Evolutionary conservation across 2,797 vertebrate species (phyloP), one percentile per base, ranked within the genome.

Genomic region (Oceanodroma leucorhoa): DNA sequence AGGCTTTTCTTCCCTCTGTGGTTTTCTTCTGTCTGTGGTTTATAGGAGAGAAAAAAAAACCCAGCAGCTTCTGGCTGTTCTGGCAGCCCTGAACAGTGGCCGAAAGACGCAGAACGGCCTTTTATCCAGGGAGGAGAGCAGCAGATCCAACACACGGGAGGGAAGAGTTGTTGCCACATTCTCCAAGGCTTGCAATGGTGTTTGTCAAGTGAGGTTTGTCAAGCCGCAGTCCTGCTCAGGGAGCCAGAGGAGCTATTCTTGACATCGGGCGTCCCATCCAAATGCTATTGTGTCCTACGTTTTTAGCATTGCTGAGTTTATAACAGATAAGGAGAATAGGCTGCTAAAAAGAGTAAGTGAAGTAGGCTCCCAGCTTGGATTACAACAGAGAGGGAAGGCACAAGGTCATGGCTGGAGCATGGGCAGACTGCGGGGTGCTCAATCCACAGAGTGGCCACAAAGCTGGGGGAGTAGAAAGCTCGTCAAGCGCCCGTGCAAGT

Each of bases 11-110:
- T 93, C 55, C 40, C 32, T 90, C 40, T 84, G 77, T 73, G 83
- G 77, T 87, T 93, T 95, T 91, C 66, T 90, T 93, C 70, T 92
- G 51, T 82, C 76, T 90, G 69, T 91, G 79, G 32, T 55, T 94
- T 89, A 58, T 10, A 20, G 48, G 18, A 8, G 2, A 0, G 32
- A 27, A 40, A 73, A 17, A 26, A 71, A 73, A 48, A 4, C n/a
- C n/a, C n/a, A 79, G 69, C 53, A 76, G 62, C 62, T 95, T 90
- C 70, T 93, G 83, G 46, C 67, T 3, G 27, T 85, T 73, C 75
- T 81, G 87, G 58, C 66, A 82, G 71, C 58, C 23, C 61, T 66
- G 38, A 85, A 29, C 0, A 1, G 53, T 2, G 2, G 30, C 72
- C 3, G 13, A 66, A 78, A 84, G 51, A 57, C 3, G 1, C 61